These are phyloP conservation scores for Polia nebulosa DNA, from an alignment of 2,888 invertebrate species.

Conservation along the genomic window DNA sequence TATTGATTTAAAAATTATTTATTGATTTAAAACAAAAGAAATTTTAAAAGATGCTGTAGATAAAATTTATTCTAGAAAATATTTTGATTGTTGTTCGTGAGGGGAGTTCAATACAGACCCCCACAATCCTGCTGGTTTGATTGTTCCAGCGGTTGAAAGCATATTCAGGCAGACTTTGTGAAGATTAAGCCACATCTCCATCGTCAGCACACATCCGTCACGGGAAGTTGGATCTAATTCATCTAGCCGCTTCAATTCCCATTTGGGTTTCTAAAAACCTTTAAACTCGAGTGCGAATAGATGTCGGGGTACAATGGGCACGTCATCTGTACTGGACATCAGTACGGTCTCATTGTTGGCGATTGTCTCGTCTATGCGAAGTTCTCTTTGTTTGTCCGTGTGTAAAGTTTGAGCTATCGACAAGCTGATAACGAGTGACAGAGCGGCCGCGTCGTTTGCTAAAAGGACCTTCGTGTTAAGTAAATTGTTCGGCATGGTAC, in stretches of 20 bases:
- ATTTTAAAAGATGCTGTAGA: no score
- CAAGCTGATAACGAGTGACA: conserved; percentile 82
- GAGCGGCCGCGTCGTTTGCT: conserved; percentile 74
- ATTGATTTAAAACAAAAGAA: no score
- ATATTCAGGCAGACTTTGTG: background rate
- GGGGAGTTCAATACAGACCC: background rate
- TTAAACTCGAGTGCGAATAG: conserved; percentile 69
- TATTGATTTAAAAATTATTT: no score
- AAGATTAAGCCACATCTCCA: conserved; percentile 1
- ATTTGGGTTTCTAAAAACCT: conserved; percentile 68
- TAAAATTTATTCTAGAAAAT: background rate
- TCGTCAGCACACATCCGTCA: conserved; percentile 3
- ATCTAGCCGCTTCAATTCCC: conserved; percentile 27
- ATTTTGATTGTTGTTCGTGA: background rate
- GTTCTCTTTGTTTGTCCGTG: conserved; percentile 84
- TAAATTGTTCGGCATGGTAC: conserved; percentile 71
- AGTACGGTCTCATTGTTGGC: conserved; percentile 80
- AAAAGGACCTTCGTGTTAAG: conserved; percentile 79
- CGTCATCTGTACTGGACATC: conserved; percentile 78
- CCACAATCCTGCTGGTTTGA: background rate
- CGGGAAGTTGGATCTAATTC: conserved; percentile 13
- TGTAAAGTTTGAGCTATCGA: conserved; percentile 88
- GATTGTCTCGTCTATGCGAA: conserved; percentile 79
- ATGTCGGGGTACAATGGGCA: conserved; percentile 73
- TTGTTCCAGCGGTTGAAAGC: background rate